Base-by-base conservation (phyloP, 2,113 vertebrate species). In the Epinephelus fuscoguttatus region DNA sequence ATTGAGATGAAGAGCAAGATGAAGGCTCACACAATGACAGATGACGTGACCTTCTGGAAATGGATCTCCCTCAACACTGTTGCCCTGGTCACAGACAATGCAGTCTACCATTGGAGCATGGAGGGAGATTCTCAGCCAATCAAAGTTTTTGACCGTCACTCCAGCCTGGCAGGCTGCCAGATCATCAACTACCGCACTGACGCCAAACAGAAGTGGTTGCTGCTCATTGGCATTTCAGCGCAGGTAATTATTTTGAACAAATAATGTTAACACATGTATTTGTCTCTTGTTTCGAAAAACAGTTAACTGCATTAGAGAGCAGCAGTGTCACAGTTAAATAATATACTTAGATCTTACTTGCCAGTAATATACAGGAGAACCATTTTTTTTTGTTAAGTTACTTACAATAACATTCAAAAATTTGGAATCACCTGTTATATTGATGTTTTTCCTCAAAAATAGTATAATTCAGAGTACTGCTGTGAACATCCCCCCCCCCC, bases 1-100 rank as follows among this genome's bases (percentile, higher is more conserved):
- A 99, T 99, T 78, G 98, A 99, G 93, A 99, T 99, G 98, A 99
- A 99, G 96, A 99, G 98, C 94, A 99, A 99, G 96, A 99, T 99
- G 98, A 99, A 99, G 94, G 98, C 98, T 85, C 98, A 99, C 87
- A 99, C 98, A 14, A 99, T 99, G 98, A 99, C 98, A 0, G 98
- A 99, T 47, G 98, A 99, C 27, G 98, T 99, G 93, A 99, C 98
- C 76, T 99, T 99, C 92, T 99, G 98, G 98, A 99, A 99, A 88
- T 99, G 98, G 98, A 99, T 99, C 93, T 99, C 98, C 57, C 95
- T 99, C 90, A 99, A 99, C 93, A 99, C 98, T 0, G 97, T 99
- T 19, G 98, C 98, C 66, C 97, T 99, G 56, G 98, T 99, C 81
- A 99, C 98, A 37, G 98, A 99, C 95, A 99, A 98, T 13, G 98